Evolutionary conservation across 2,113 vertebrate species (phyloP).

Genomic region (Erythrolamprus reginae): DNA sequence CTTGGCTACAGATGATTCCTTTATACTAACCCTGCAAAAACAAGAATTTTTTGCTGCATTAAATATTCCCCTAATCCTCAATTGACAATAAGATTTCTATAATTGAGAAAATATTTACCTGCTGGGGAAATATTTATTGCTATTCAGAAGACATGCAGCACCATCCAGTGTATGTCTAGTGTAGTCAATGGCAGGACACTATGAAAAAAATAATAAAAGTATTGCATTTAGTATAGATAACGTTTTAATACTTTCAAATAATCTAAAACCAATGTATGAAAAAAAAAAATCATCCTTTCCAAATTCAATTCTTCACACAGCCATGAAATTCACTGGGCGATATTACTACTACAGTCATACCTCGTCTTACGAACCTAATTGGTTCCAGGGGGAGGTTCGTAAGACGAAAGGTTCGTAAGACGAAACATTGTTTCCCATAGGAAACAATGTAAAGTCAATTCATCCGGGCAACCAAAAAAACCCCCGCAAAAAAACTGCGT

Average conservation of each 20-base stretch:
- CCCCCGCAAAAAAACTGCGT: too few relatives aligned
- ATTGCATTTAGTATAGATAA: not conserved
- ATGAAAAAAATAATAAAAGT: constrained; percentile 26
- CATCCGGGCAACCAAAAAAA: too few relatives aligned
- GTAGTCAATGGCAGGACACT: constrained; percentile 99
- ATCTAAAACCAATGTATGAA: not conserved
- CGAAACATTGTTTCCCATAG: too few relatives aligned
- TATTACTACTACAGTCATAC: not conserved
- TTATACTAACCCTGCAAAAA: constrained; percentile 93
- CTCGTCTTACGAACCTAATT: too few relatives aligned
- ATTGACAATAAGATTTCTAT: not conserved
- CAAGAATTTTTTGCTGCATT: not conserved
- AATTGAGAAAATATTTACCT: constrained; percentile 72
- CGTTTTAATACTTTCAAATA: not conserved
- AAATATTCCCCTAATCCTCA: not conserved
- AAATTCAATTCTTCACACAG: not conserved
- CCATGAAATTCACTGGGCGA: not conserved
- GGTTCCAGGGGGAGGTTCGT: too few relatives aligned
- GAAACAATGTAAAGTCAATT: too few relatives aligned
- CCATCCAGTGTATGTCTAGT: constrained; percentile 98
- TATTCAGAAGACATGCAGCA: constrained; percentile 98
- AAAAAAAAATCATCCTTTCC: not conserved
- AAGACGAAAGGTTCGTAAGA: too few relatives aligned
- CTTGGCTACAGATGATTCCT: constrained; percentile 98
- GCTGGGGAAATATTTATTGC: constrained; percentile 99